Conservation (phyloP, 1,140 invertebrate species). For the Neodiprion virginianus region DNA sequence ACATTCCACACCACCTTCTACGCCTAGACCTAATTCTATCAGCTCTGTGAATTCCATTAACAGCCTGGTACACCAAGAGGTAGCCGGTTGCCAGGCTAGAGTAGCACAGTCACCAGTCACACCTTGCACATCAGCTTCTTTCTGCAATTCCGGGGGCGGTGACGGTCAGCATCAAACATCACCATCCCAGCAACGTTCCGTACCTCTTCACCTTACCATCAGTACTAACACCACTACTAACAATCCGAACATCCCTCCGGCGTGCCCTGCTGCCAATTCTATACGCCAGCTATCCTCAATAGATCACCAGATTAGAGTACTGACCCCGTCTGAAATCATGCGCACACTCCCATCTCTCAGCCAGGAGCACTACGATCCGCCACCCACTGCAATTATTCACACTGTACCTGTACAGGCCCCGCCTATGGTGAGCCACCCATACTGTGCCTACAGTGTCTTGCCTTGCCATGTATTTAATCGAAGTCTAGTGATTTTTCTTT, state of each 20-base stretch:
- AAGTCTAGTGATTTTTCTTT: slow-evolving; percentile 44
- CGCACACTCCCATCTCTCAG: slow-evolving; percentile 81
- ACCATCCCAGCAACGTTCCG: slow-evolving; percentile 46
- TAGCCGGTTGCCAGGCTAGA: slow-evolving; percentile 40
- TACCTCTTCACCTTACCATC: slow-evolving; percentile 43
- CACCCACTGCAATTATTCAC: slow-evolving; percentile 64
- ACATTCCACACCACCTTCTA: slow-evolving; percentile 50
- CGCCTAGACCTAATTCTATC: slow-evolving; percentile 49
- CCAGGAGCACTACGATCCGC: slow-evolving; percentile 73
- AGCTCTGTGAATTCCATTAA: slow-evolving; percentile 49
- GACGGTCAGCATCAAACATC: slow-evolving; percentile 50
- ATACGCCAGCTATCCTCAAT: slow-evolving; percentile 59
- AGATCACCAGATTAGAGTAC: slow-evolving; percentile 83
- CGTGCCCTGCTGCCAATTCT: slow-evolving; percentile 43
- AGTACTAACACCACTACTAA: slow-evolving; percentile 46
- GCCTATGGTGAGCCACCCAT: slow-evolving; percentile 67
- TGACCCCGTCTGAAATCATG: slow-evolving; percentile 87
- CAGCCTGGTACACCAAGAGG: slow-evolving; percentile 44
- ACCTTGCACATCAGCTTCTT: slow-evolving; percentile 45
- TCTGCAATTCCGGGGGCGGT: slow-evolving; percentile 48
- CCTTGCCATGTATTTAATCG: slow-evolving; percentile 53
- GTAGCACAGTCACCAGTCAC: slow-evolving; percentile 46
- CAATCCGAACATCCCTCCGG: slow-evolving; percentile 41
- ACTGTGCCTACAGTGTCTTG: slow-evolving; percentile 59
- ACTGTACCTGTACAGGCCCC: slow-evolving; percentile 62